These are phyloP conservation scores for Vulpes vulpes DNA, from an alignment of 2,113 vertebrate genomes.

Conservation along the genomic window DNA sequence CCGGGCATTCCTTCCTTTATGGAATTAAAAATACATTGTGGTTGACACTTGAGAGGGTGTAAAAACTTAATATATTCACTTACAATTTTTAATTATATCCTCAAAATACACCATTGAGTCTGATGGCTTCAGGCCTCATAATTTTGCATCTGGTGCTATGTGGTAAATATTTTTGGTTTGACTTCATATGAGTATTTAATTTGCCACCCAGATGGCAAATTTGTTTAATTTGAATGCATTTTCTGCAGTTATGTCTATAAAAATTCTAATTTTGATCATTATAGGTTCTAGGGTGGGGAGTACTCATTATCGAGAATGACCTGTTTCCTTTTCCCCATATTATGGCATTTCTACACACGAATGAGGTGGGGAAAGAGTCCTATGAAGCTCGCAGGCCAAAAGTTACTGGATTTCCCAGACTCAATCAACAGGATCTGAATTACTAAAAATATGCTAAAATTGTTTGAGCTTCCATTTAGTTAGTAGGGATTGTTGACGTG, in stretches of 20 bases:
- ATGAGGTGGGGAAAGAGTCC: background rate
- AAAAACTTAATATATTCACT: background rate
- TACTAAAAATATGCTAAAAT: no score
- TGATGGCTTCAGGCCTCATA: background rate
- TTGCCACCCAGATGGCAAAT: background rate
- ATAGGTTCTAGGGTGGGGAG: background rate
- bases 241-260: background rate
- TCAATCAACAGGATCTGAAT: background rate
- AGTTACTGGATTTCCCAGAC: background rate
- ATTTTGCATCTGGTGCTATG: background rate
- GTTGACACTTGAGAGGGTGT: background rate
- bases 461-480: background rate
- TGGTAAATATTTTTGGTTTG: background rate
- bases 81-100: background rate
- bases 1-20: background rate
- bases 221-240: background rate
- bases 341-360: background rate
- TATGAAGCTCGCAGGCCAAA: no score
- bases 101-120: background rate
- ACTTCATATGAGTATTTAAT: background rate
- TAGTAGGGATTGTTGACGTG: no score
- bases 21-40: background rate
- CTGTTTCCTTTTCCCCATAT: background rate
- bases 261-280: background rate
- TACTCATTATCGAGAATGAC: background rate